Evolutionary conservation across 2,888 invertebrate genomes (phyloP).

Genomic region (Adelphocoris suturalis): DNA sequence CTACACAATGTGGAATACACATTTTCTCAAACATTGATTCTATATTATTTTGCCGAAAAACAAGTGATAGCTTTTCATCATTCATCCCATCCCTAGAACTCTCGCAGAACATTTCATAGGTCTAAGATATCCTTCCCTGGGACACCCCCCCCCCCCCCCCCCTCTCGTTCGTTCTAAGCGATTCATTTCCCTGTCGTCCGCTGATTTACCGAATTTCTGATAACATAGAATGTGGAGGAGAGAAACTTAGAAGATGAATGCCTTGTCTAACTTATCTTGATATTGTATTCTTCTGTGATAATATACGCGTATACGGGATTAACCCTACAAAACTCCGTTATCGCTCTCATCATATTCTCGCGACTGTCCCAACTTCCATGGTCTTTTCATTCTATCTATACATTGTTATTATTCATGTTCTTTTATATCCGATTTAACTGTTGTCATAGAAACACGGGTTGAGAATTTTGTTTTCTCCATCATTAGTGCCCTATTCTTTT

Average conservation of each 20-base stretch:
- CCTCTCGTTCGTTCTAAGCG: not conserved
- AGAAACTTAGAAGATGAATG: not conserved
- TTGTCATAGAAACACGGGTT: not conserved
- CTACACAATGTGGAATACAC: too few relatives aligned
- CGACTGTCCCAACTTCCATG: not conserved
- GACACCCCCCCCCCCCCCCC: too few relatives aligned
- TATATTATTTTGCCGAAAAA: too few relatives aligned
- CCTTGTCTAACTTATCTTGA: not conserved
- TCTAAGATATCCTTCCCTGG: not conserved
- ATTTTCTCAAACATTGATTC: too few relatives aligned
- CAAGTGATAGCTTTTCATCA: not conserved
- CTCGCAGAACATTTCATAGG: not conserved
- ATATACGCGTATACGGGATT: not conserved
- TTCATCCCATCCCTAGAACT: not conserved
- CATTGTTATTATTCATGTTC: not conserved
- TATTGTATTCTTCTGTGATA: not conserved
- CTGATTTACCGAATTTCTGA: slow-evolving; percentile 16
- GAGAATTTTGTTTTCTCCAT: not conserved
- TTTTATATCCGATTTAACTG: not conserved
- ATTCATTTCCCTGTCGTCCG: not conserved
- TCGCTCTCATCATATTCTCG: not conserved
- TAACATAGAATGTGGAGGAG: not conserved
- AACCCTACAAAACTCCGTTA: not conserved
- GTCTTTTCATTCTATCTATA: not conserved
- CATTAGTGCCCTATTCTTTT: not conserved